phyloP scores from a whole-genome alignment of 2,888 invertebrate species.

The Parnassius smintheus region DNA sequence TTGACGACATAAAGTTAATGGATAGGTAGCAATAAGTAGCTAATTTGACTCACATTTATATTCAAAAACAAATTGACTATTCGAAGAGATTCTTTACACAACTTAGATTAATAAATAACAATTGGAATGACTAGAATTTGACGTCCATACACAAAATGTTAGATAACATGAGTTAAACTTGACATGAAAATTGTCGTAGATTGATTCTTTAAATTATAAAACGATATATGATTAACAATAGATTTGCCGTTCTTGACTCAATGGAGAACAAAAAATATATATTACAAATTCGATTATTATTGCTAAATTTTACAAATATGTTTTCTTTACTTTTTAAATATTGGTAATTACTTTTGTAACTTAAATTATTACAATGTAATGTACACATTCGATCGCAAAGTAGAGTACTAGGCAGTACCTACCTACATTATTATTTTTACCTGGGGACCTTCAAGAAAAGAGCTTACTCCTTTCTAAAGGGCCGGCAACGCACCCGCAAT shows the following conservation, averaged over 20 bases:
- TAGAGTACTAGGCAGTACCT: too few relatives aligned
- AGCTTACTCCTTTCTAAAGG: too few relatives aligned
- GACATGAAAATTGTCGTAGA: too few relatives aligned
- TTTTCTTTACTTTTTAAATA: background rate
- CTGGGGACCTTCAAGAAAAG: too few relatives aligned
- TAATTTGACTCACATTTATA: background rate
- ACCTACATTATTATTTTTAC: too few relatives aligned
- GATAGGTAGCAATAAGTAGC: background rate
- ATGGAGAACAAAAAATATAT: background rate
- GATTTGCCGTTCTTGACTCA: background rate
- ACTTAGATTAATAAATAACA: constrained; percentile 20
- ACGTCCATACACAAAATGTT: background rate
- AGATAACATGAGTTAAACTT: background rate
- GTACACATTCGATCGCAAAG: too few relatives aligned
- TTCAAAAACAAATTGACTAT: constrained; percentile 19
- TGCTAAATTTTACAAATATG: constrained; percentile 25
- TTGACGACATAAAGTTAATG: too few relatives aligned
- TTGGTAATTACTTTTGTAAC: too few relatives aligned
- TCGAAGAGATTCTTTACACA: constrained; percentile 22
- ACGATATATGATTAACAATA: background rate
- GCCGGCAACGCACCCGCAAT: too few relatives aligned
- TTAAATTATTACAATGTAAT: too few relatives aligned
- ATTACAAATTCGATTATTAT: constrained; percentile 25
- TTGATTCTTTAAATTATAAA: background rate
- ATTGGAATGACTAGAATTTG: constrained; percentile 26